These are phyloP conservation scores for Malurus cyaneus DNA, from an alignment of 2,113 vertebrate species.

Conservation along the genomic window DNA sequence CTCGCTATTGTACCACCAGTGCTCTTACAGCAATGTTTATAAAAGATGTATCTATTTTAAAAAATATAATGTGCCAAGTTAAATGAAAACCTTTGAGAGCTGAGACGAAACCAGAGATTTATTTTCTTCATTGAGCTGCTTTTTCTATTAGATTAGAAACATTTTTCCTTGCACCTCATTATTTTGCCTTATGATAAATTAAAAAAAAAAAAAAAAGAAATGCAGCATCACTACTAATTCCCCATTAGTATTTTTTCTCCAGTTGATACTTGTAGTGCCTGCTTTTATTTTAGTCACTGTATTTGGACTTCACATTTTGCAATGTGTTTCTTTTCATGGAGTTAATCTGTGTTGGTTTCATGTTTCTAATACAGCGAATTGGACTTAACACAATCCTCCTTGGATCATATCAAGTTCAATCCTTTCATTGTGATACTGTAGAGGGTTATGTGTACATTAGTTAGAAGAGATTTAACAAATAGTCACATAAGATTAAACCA, in stretches of 20 bases:
- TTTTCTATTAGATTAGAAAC: not conserved
- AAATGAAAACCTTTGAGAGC: not conserved
- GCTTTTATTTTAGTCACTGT: not conserved
- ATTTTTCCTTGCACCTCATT: not conserved
- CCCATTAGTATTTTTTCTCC: not conserved
- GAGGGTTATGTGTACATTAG: not conserved
- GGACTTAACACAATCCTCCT: constrained; percentile 54
- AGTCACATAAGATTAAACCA: constrained; percentile 67
- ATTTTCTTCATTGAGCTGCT: constrained; percentile 8
- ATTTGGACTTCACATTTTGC: not conserved
- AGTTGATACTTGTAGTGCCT: not conserved
- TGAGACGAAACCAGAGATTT: not conserved
- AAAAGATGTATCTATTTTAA: not conserved
- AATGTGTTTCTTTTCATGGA: constrained; percentile 18
- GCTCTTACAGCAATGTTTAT: not conserved
- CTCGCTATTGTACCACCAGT: not conserved
- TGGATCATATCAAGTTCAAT: constrained; percentile 24
- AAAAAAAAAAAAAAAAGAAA: not conserved
- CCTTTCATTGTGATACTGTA: not conserved
- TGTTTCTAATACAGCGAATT: constrained; percentile 55
- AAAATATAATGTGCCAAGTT: not conserved
- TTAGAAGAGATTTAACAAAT: constrained; percentile 1
- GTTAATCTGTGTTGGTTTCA: constrained; percentile 37
- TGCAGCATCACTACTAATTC: not conserved
- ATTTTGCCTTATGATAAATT: not conserved